Evolutionary conservation across 92 coral and sea anemone species (phyloP).

Genomic region (Parazoanthus atlanticus): DNA sequence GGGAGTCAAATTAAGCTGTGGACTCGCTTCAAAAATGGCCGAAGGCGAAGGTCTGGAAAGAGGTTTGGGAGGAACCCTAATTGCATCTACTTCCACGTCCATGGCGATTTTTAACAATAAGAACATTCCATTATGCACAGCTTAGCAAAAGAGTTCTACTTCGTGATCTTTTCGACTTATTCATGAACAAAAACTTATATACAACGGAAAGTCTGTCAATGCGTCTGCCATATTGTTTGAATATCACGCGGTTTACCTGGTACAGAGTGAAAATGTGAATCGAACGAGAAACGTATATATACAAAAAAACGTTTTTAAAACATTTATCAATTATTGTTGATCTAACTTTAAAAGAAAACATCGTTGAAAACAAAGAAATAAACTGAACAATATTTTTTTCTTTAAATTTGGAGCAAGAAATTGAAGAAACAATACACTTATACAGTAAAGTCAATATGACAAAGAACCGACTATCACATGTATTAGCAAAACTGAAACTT

Average conservation of each 20-base stretch:
- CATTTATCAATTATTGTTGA: no score
- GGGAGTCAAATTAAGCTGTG: constrained; percentile 81
- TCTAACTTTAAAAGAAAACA: no score
- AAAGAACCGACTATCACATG: no score
- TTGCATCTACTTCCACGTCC: constrained; percentile 64
- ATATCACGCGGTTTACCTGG: constrained; percentile 38
- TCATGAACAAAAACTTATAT: background rate
- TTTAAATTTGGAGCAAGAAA: no score
- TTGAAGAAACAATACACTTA: no score
- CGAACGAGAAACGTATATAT: background rate
- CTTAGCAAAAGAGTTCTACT: background rate
- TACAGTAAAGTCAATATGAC: no score
- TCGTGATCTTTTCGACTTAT: background rate
- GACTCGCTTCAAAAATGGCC: constrained; percentile 53
- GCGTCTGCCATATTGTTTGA: constrained; percentile 17
- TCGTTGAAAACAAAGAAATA: no score
- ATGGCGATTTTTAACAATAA: background rate
- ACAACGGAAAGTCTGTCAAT: background rate
- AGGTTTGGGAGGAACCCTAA: constrained; percentile 76
- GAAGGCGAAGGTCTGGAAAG: constrained; percentile 47
- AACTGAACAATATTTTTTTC: no score
- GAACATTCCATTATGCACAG: background rate
- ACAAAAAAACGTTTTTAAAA: no score
- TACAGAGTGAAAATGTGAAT: background rate
- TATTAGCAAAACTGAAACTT: background rate